Conservation (phyloP, 2,797 vertebrate genomes). For the Nothura maculosa region DNA sequence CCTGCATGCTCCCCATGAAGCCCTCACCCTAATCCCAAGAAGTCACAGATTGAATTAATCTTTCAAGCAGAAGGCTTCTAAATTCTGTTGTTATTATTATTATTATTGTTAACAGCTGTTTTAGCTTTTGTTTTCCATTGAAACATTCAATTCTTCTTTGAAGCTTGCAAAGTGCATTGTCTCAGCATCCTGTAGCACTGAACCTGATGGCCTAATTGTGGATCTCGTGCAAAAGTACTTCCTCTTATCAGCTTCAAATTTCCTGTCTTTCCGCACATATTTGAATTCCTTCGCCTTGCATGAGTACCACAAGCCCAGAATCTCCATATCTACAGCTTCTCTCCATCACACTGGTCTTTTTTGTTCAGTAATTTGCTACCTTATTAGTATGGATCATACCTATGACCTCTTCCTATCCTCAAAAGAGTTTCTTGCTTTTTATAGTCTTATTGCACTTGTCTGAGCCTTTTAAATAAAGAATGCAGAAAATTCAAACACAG, state of each 20-base stretch:
- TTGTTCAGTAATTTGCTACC: background rate
- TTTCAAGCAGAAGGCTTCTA: background rate
- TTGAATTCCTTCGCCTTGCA: background rate
- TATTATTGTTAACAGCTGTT: background rate
- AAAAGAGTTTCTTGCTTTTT: background rate
- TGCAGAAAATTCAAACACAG: background rate
- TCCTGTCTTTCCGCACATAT: background rate
- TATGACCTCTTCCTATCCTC: background rate
- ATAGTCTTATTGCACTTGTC: background rate
- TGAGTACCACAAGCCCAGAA: accelerated
- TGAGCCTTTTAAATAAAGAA: background rate
- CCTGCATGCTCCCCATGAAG: background rate
- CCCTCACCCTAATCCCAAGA: constrained; percentile 8
- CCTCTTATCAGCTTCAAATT: constrained; percentile 19
- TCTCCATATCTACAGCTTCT: background rate
- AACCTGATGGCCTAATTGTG: background rate
- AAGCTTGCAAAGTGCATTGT: background rate
- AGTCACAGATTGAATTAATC: constrained; percentile 28
- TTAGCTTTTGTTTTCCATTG: background rate
- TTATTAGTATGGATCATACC: background rate
- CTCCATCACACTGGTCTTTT: background rate
- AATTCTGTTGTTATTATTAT: background rate
- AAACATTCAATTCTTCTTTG: background rate
- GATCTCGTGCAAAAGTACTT: background rate
- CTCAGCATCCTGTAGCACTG: background rate